Evolutionary conservation across 2,888 invertebrate species (phyloP).

Genomic region (Andrena dorsata): DNA sequence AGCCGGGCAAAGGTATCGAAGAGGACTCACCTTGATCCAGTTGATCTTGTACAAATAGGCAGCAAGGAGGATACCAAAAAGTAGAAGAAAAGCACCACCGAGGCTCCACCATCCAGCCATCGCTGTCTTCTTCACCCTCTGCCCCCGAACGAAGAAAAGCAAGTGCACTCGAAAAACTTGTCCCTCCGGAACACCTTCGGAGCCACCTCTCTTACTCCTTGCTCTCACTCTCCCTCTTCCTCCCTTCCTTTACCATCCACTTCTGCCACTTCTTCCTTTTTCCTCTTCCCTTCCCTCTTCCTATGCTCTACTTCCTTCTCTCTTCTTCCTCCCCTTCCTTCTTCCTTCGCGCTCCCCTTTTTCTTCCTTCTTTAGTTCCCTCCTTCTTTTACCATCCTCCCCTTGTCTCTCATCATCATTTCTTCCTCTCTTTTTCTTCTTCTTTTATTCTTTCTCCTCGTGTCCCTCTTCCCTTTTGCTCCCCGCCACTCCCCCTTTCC

Average conservation of each 20-base stretch:
- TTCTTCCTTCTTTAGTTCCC: conserved; percentile 12
- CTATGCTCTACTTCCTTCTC: not conserved
- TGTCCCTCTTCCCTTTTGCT: conserved; percentile 20
- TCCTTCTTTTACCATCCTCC: conserved; percentile 15
- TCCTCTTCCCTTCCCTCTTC: conserved; percentile 22
- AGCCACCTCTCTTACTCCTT: conserved; percentile 55
- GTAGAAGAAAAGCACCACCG: conserved; percentile 55
- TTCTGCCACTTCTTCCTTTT: conserved; percentile 11
- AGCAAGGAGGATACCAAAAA: conserved; percentile 73
- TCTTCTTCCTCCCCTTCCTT: conserved; percentile 19
- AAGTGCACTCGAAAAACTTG: conserved; percentile 61
- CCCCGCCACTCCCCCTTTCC: not conserved
- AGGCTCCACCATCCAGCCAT: conserved; percentile 73
- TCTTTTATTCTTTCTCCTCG: conserved; percentile 13
- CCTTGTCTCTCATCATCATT: conserved; percentile 1
- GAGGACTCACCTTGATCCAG: conserved; percentile 79
- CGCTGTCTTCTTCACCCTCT: conserved; percentile 62
- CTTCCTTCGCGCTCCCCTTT: conserved; percentile 23
- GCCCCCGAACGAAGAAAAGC: conserved; percentile 59
- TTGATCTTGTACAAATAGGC: conserved; percentile 80
- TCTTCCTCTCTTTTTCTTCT: conserved; percentile 22
- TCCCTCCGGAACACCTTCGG: conserved; percentile 59
- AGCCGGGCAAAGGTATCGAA: conserved; percentile 44
- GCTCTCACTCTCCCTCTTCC: conserved; percentile 21
- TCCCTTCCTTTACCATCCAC: conserved; percentile 3